Conservation (phyloP, 2,113 vertebrate species). For the Microtus montanus region DNA sequence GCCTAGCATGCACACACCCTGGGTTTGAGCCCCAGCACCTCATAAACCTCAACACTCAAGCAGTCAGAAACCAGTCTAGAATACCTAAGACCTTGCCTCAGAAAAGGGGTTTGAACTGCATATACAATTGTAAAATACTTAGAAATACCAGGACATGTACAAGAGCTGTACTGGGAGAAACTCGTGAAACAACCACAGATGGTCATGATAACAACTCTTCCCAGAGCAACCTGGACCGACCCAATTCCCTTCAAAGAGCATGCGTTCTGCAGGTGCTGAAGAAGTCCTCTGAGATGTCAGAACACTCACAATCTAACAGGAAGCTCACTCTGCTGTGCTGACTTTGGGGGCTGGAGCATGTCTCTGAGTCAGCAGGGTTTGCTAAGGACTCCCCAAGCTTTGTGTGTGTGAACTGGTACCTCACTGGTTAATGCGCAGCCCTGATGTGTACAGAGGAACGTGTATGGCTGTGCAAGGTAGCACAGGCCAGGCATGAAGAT, state of each 20-base stretch:
- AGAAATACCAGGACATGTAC: accelerated
- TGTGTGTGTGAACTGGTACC: background rate
- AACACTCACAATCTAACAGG: background rate
- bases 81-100: background rate
- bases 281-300: background rate
- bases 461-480: background rate
- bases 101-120: background rate
- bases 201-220: background rate
- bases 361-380: background rate
- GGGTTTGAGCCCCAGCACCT: background rate
- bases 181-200: background rate
- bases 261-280: too few species aligned
- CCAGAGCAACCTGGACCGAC: background rate
- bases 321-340: accelerated
- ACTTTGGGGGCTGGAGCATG: background rate
- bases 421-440: background rate
- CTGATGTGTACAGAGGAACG: too few species aligned
- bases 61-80: background rate
- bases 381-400: background rate
- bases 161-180: background rate
- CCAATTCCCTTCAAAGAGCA: background rate
- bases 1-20: background rate
- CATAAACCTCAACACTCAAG: background rate
- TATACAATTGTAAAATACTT: too few species aligned
- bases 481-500: background rate